Conservation (phyloP, 2,888 invertebrate genomes). For the Apotomis turbidana region DNA sequence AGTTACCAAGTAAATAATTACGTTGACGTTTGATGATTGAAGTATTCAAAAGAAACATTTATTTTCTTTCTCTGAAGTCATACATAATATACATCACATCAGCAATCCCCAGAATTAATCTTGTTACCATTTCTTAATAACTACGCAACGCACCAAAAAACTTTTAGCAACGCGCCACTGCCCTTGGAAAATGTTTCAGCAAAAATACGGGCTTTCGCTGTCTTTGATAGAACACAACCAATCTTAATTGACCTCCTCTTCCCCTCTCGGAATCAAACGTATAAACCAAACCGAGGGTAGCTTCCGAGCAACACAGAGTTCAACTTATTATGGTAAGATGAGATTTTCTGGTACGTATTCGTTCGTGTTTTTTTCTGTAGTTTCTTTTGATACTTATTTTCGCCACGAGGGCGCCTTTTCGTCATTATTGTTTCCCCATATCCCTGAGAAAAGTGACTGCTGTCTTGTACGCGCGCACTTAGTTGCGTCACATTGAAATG, state of each 20-base stretch:
- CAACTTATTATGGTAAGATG: slow-evolving; percentile 49
- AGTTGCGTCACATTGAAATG: slow-evolving; percentile 48
- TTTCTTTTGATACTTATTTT: slow-evolving; percentile 62
- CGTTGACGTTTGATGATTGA: too few relatives aligned
- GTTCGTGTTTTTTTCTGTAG: slow-evolving; percentile 56
- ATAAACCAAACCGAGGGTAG: slow-evolving; percentile 18
- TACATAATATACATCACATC: slow-evolving; percentile 2
- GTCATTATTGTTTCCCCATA: slow-evolving; percentile 59
- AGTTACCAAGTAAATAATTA: too few relatives aligned
- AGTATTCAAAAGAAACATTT: too few relatives aligned
- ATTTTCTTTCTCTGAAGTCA: background rate
- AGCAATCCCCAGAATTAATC: slow-evolving; percentile 17
- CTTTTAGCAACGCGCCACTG: slow-evolving; percentile 50
- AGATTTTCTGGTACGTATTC: slow-evolving; percentile 61
- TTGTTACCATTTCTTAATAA: slow-evolving; percentile 34
- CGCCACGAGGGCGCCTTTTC: slow-evolving; percentile 45
- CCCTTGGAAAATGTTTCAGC: slow-evolving; percentile 59
- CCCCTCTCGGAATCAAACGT: slow-evolving; percentile 36
- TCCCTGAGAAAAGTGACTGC: slow-evolving; percentile 56
- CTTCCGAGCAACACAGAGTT: slow-evolving; percentile 43
- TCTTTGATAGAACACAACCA: slow-evolving; percentile 54
- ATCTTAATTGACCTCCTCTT: slow-evolving; percentile 47
- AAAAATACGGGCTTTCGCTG: slow-evolving; percentile 52
- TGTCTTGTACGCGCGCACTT: slow-evolving; percentile 45
- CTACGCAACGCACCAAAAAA: slow-evolving; percentile 50